Evolutionary conservation across 2,888 invertebrate genomes (phyloP).

Genomic region (Nineta flava): DNA sequence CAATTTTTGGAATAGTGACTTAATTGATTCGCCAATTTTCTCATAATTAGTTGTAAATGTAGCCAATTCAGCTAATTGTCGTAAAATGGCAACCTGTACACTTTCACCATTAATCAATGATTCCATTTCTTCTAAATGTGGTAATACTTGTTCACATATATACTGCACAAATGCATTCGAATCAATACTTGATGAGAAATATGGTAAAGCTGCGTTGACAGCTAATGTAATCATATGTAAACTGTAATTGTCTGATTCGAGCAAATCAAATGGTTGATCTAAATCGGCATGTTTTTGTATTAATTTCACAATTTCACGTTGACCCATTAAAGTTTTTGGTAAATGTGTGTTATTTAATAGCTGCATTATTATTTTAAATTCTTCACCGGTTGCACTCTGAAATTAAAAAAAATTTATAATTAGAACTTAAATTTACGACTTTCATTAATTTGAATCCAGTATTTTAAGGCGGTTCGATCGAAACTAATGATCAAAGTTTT

Average conservation of each 20-base stretch:
- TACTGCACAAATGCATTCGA: constrained; percentile 72
- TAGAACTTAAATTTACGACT: no score
- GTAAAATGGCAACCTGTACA: constrained; percentile 62
- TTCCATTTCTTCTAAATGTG: constrained; percentile 51
- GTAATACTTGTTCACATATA: constrained; percentile 70
- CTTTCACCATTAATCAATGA: constrained; percentile 42
- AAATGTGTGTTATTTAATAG: constrained; percentile 67
- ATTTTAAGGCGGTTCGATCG: no score
- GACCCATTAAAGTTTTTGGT: constrained; percentile 66
- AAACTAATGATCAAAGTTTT: no score
- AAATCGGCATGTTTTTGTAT: constrained; percentile 77
- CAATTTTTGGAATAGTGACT: constrained; percentile 59
- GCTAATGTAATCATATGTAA: constrained; percentile 2
- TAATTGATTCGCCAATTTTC: constrained; percentile 55
- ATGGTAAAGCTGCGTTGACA: constrained; percentile 52
- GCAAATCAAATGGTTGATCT: constrained; percentile 39
- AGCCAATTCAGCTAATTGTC: constrained; percentile 74
- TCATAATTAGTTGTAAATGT: constrained; percentile 62
- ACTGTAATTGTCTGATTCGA: constrained; percentile 29
- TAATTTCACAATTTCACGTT: constrained; percentile 73
- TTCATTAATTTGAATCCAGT: no score
- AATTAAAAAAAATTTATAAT: constrained; percentile 11
- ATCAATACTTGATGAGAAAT: constrained; percentile 74
- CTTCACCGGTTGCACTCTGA: constrained; percentile 82
- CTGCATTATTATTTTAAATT: constrained; percentile 80